Conservation (phyloP, 2,113 vertebrate species). For the Chitala chitala region DNA sequence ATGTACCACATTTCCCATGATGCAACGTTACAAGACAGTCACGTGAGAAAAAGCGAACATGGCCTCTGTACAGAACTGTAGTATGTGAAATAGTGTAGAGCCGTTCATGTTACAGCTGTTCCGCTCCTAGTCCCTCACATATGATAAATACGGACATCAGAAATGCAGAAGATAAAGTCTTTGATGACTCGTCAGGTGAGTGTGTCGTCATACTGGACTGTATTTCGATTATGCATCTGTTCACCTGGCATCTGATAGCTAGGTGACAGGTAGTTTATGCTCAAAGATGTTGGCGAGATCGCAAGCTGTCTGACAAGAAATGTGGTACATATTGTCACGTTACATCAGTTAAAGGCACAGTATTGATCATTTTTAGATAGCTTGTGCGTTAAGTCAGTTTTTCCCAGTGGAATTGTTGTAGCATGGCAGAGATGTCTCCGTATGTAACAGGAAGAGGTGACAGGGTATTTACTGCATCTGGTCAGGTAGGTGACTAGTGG, state of each 20-base stretch:
- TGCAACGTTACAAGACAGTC: constrained; percentile 31
- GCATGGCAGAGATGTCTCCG: too few relatives aligned
- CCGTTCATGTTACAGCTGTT: constrained; percentile 16
- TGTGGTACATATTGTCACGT: not conserved
- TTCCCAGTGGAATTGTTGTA: too few relatives aligned
- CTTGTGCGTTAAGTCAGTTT: too few relatives aligned
- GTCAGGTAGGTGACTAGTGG: too few relatives aligned
- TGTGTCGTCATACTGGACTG: not conserved
- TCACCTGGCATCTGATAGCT: not conserved
- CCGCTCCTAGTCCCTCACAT: not conserved
- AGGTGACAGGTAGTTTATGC: not conserved
- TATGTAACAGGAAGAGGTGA: too few relatives aligned
- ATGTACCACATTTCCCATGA: constrained; percentile 46
- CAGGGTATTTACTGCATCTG: too few relatives aligned
- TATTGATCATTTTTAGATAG: too few relatives aligned
- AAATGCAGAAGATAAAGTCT: constrained; percentile 96
- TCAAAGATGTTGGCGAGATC: not conserved
- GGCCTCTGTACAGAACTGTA: constrained; percentile 50
- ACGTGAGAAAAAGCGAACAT: constrained; percentile 58
- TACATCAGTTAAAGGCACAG: not conserved
- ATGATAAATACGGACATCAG: not conserved
- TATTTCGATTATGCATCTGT: not conserved
- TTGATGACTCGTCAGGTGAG: constrained; percentile 94
- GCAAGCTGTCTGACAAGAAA: not conserved
- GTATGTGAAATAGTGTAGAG: constrained; percentile 41